phyloP scores from a whole-genome alignment of 2,888 invertebrate genomes.

The Netelia melanura region DNA sequence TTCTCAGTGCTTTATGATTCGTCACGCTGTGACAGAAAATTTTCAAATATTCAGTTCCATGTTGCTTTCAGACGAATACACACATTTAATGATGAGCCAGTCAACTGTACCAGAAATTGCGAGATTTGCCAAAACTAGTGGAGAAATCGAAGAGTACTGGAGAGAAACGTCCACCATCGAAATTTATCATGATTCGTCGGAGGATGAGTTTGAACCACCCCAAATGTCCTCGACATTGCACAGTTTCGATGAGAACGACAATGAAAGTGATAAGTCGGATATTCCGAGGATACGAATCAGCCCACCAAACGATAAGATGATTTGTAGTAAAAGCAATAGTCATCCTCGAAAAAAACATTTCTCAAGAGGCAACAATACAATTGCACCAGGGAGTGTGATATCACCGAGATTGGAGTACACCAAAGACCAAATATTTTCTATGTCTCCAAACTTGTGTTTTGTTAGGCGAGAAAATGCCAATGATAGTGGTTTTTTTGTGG shows the following conservation, averaged over 20 bases:
- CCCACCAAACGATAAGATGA: slow-evolving; percentile 27
- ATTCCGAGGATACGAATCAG: slow-evolving; percentile 36
- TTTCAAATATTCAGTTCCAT: slow-evolving; percentile 1
- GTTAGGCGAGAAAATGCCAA: slow-evolving; percentile 50
- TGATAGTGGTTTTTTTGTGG: slow-evolving; percentile 23
- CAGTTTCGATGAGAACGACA: slow-evolving; percentile 59
- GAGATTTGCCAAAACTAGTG: slow-evolving; percentile 71
- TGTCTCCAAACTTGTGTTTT: slow-evolving; percentile 76
- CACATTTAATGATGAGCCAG: slow-evolving; percentile 78
- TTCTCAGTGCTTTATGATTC: slow-evolving; percentile 1
- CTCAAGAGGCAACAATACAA: slow-evolving; percentile 1
- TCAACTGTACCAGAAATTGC: slow-evolving; percentile 79
- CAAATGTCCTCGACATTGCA: slow-evolving; percentile 69
- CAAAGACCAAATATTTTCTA: slow-evolving; percentile 67
- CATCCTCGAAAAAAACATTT: not conserved
- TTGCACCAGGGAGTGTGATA: slow-evolving; percentile 63
- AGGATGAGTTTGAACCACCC: slow-evolving; percentile 40
- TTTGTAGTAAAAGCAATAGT: slow-evolving; percentile 30
- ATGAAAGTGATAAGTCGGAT: not conserved
- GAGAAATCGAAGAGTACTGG: slow-evolving; percentile 78
- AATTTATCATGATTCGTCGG: not conserved
- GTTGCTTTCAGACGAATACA: slow-evolving; percentile 76
- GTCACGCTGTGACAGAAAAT: not conserved
- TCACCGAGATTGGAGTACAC: slow-evolving; percentile 77
- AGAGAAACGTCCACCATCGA: slow-evolving; percentile 69